phyloP scores from a whole-genome alignment of 2,888 invertebrate species.

The Caenorhabditis sp. region DNA sequence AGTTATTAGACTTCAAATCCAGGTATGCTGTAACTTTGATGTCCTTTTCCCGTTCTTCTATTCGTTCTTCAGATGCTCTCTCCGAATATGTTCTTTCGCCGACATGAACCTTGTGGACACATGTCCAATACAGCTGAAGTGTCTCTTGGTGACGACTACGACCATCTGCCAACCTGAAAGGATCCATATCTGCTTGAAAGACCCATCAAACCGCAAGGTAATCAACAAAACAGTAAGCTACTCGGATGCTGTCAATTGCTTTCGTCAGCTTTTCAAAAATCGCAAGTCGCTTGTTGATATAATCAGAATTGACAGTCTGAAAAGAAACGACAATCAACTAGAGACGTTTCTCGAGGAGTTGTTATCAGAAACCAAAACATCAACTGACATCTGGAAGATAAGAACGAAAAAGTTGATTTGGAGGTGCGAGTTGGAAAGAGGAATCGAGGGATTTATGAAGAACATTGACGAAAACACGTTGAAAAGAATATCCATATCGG shows the following conservation, averaged over 20 bases:
- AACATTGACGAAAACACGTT: background rate
- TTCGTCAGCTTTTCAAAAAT: background rate
- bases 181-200: background rate
- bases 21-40: background rate
- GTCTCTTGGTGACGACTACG: background rate
- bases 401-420: background rate
- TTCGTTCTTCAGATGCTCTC: background rate
- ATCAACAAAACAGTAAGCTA: background rate
- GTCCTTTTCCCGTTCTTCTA: background rate
- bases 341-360: background rate
- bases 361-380: background rate
- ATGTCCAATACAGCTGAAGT: background rate
- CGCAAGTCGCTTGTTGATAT: background rate
- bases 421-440: background rate
- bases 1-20: background rate
- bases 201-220: background rate
- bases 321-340: background rate
- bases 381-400: background rate
- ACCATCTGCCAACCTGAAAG: background rate
- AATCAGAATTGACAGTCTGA: background rate
- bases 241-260: background rate
- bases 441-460: background rate
- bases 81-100: background rate
- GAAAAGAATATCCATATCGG: background rate
- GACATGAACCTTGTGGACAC: background rate